A percentile compares a stretch with the other conserved stretches of the same genome.
Evolutionary conservation across 2,888 invertebrate species (phyloP).

Genomic region (Acronicta leporina): DNA sequence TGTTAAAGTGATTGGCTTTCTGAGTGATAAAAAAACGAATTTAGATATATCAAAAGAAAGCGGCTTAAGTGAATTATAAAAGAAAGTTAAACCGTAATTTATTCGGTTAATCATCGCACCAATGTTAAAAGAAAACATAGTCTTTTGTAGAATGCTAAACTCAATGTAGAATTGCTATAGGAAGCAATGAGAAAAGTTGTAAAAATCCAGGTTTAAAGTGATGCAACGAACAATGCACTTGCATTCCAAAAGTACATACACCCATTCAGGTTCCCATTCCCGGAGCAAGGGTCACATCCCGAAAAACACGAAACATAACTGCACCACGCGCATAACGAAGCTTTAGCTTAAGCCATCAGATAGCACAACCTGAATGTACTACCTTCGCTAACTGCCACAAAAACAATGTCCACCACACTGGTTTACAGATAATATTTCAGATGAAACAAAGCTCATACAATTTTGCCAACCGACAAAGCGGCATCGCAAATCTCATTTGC

Average conservation of each 20-base stretch:
- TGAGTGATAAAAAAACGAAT: background rate
- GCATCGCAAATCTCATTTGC: conserved; percentile 88
- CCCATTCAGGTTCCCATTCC: conserved; percentile 35
- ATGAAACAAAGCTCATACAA: conserved; percentile 85
- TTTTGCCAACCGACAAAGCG: conserved; percentile 84
- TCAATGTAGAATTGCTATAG: background rate
- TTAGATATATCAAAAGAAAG: background rate
- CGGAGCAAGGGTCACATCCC: conserved; percentile 58
- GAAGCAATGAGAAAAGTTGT: conserved; percentile 1
- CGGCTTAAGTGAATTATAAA: background rate
- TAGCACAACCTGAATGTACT: conserved; percentile 63
- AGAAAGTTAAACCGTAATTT: background rate
- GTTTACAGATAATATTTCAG: conserved; percentile 76
- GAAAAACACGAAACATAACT: conserved; percentile 59
- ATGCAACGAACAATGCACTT: conserved; percentile 30
- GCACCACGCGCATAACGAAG: conserved; percentile 51
- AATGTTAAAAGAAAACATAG: too few relatives aligned
- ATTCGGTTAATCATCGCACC: background rate
- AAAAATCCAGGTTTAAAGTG: conserved; percentile 8
- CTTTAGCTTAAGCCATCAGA: conserved; percentile 67
- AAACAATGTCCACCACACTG: conserved; percentile 72
- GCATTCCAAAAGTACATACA: conserved; percentile 24
- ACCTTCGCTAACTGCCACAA: conserved; percentile 61
- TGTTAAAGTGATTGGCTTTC: conserved; percentile 34
- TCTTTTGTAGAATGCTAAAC: background rate